Percentiles rank a stretch among this genome's conserved stretches.
These are phyloP conservation scores for Carapus acus DNA, from an alignment of 2,797 vertebrate genomes.

Conservation along the genomic window DNA sequence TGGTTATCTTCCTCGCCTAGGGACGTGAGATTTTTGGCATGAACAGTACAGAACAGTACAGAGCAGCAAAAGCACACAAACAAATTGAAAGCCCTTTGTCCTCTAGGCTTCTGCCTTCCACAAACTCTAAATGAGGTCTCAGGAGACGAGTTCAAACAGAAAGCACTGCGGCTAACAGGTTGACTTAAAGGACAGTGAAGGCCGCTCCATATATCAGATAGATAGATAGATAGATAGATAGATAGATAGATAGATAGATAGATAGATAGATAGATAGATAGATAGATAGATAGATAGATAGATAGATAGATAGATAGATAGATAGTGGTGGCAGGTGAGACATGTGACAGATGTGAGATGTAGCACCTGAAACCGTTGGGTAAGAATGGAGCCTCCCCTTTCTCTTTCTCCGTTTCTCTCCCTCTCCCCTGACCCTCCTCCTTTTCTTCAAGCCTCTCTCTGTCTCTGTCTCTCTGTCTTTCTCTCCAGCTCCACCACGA, in stretches of 20 bases:
- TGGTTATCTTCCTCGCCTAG: slow-evolving; percentile 36
- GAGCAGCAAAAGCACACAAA: slow-evolving; percentile 20
- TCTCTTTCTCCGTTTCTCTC: slow-evolving; percentile 15
- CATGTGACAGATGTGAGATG: slow-evolving; percentile 36
- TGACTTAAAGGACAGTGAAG: slow-evolving; percentile 18
- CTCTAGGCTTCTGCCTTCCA: slow-evolving; percentile 49
- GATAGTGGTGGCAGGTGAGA: slow-evolving; percentile 40
- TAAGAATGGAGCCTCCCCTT: slow-evolving; percentile 24
- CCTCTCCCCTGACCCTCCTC: no score
- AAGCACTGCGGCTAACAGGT: slow-evolving; percentile 34
- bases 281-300: slow-evolving; percentile 3
- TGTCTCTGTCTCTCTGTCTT: slow-evolving; percentile 17
- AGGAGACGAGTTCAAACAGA: slow-evolving; percentile 34
- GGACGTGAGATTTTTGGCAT: slow-evolving; percentile 11
- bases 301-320: slow-evolving; percentile 3
- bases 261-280: slow-evolving; percentile 4
- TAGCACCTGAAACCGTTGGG: slow-evolving; percentile 21
- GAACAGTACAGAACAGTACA: slow-evolving; percentile 19
- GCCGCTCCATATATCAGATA: not conserved
- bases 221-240: slow-evolving; percentile 8
- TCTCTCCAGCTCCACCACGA: slow-evolving; percentile 8
- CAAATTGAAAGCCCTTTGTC: slow-evolving; percentile 54
- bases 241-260: slow-evolving; percentile 6
- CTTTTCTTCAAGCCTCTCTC: slow-evolving; percentile 31
- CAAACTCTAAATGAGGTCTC: slow-evolving; percentile 51